Evolutionary conservation across 2,888 invertebrate genomes (phyloP).

Genomic region (Girardia tigrina): DNA sequence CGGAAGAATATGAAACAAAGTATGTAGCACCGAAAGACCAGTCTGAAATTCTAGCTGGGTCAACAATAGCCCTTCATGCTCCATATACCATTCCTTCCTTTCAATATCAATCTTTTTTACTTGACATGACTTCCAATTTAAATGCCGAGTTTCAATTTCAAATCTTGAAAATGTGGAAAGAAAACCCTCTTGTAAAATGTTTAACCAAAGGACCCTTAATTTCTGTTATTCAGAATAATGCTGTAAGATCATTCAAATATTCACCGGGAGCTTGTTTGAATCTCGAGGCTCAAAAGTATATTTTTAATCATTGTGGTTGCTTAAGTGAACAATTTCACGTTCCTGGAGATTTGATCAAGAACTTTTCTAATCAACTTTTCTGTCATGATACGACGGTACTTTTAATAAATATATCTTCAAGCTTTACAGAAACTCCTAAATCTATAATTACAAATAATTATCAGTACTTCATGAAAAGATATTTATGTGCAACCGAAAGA

Average conservation of each 20-base stretch:
- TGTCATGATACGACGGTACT: background rate
- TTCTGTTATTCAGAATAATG: background rate
- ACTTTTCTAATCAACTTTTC: background rate
- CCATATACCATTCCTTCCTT: background rate
- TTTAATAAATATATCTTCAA: background rate
- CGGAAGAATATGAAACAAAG: background rate
- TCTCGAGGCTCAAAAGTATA: background rate
- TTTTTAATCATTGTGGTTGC: background rate
- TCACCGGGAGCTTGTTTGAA: background rate
- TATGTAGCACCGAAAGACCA: background rate
- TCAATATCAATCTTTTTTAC: background rate
- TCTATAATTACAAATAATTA: background rate
- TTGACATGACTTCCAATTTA: background rate
- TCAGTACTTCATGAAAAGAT: background rate
- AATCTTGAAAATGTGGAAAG: background rate
- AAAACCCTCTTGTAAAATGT: background rate
- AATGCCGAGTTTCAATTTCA: background rate
- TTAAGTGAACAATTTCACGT: background rate
- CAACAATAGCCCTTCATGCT: background rate
- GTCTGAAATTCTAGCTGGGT: background rate
- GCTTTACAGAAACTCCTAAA: background rate
- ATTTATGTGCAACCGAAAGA: background rate
- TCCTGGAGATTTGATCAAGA: background rate
- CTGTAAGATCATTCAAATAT: background rate
- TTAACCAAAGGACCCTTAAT: background rate